Base-by-base conservation (phyloP, 2,113 vertebrate genomes). In the Semnopithecus entellus region DNA sequence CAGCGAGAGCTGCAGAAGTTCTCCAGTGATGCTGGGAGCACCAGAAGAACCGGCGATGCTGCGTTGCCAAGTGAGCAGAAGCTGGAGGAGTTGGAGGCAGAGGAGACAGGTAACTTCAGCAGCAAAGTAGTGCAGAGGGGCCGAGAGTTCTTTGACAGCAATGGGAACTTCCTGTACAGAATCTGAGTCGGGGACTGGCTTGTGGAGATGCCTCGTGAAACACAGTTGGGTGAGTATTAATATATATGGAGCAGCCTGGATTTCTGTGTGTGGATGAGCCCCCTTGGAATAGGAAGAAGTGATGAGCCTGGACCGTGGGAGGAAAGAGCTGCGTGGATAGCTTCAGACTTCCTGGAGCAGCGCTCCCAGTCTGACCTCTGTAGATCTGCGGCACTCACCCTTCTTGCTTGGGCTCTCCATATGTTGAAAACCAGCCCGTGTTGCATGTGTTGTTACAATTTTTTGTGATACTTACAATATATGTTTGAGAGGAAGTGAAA, bases 61-160 rank as follows among this genome's bases (percentile, higher is more conserved):
- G 43, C 7, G 11, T 32, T 8, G 25, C 92, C 98, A 30, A 97
- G 95, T 11, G 98, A 98, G 1, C 43, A 98, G 81, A 97, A 98
- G 40, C 97, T 98, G 27, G 97, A 98, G 76, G 89, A 98, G 81
- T 13, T 98, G 20, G 80, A 96, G 94, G 48, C 35, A 40, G 66
- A 52, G 90, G 87, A 93, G 83, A 18, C 50, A 59, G 38, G 48
- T 94, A 95, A 88, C 35, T 89, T 97, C 16, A 92, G 95, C 45
- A 18, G 52, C 52, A 18, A 55, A 55, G 52, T 55, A 6, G 52
- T 1, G 52, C 52, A 55, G 17, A 55, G 17, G 52, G 52, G 52
- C 52, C 5, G 17, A 55, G 52, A 55, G 52, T 55, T 55, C 17
- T 55, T 55, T 55, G 52, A 55, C 52, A 55, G 52, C 17, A 55